A percentile compares a stretch with the other conserved stretches of the same genome.
Evolutionary conservation across 2,888 invertebrate genomes (phyloP).

Genomic region (Cyclophora albipunctata): DNA sequence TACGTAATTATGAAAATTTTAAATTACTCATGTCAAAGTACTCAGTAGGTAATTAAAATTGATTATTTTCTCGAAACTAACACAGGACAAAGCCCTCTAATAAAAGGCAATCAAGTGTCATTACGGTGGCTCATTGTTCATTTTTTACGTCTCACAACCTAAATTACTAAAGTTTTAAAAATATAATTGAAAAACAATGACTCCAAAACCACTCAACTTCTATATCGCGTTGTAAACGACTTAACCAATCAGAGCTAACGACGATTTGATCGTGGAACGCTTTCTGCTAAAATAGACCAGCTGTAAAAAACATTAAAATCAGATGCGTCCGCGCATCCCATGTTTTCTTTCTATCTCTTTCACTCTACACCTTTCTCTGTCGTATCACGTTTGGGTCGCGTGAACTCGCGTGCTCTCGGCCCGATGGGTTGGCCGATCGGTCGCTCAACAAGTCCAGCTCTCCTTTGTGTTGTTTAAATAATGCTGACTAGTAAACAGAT

Average conservation of each 20-base stretch:
- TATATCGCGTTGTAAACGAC: background rate
- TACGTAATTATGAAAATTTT: no score
- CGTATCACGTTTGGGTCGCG: conserved; percentile 24
- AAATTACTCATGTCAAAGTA: no score
- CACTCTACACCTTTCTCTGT: conserved; percentile 14
- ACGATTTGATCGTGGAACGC: conserved; percentile 1
- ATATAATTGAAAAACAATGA: no score
- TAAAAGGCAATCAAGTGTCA: no score
- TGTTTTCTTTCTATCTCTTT: conserved; percentile 45
- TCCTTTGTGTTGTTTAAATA: conserved; percentile 7
- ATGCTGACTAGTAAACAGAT: conserved; percentile 18
- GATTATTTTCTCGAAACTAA: no score
- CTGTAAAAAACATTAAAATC: conserved; percentile 27
- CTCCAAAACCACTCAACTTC: no score
- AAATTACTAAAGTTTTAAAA: no score
- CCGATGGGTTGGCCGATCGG: conserved; percentile 24
- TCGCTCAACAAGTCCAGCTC: conserved; percentile 9
- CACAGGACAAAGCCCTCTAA: no score
- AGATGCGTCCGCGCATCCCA: conserved; percentile 26
- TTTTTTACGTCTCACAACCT: no score
- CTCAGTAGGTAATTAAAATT: no score
- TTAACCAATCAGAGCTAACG: conserved; percentile 2
- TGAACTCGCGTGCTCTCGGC: conserved; percentile 15
- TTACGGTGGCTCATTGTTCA: no score
- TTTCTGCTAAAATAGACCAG: conserved; percentile 18